These are phyloP conservation scores for Drosophila buzzatii DNA, from an alignment of 2,888 invertebrate species.

Conservation along the genomic window DNA sequence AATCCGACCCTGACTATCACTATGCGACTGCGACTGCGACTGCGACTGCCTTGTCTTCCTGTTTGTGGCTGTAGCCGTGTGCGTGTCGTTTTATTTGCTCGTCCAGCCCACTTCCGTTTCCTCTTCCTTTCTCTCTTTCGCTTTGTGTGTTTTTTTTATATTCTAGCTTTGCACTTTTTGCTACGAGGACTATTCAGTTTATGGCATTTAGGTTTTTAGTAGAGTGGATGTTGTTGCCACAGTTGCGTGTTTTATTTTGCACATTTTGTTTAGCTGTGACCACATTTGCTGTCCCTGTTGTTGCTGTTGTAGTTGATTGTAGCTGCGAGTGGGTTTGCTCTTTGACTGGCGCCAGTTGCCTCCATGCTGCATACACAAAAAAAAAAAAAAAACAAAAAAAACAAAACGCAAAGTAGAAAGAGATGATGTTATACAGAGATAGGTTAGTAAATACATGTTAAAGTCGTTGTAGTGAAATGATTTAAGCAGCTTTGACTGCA, in stretches of 20 bases:
- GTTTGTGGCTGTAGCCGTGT: conserved; percentile 15
- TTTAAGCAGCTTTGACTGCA: conserved; percentile 38
- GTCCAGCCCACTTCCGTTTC: conserved; percentile 48
- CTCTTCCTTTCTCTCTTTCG: conserved; percentile 18
- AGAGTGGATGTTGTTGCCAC: conserved; percentile 41
- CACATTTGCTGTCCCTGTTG: conserved; percentile 44
- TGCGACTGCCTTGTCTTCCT: conserved; percentile 6
- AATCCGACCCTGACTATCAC: background rate
- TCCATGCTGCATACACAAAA: conserved; percentile 36
- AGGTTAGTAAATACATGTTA: conserved; percentile 32
- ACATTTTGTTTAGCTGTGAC: conserved; percentile 66
- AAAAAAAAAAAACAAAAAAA: background rate
- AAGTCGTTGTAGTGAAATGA: conserved; percentile 19
- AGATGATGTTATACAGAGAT: background rate
- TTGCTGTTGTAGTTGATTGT: conserved; percentile 14
- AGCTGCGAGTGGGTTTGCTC: conserved; percentile 11
- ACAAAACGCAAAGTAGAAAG: background rate
- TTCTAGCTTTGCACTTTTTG: conserved; percentile 32
- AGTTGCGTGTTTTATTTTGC: conserved; percentile 69
- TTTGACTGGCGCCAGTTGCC: conserved; percentile 54
- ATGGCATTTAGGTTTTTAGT: conserved; percentile 45
- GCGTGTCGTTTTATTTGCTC: conserved; percentile 36
- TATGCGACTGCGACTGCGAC: conserved; percentile 1
- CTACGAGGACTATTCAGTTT: conserved; percentile 40
- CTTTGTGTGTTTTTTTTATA: background rate